Percentiles rank a stretch among this genome's conserved stretches.
phyloP scores from a whole-genome alignment of 1,140 invertebrate species.

The Euura saliciscinereae region DNA sequence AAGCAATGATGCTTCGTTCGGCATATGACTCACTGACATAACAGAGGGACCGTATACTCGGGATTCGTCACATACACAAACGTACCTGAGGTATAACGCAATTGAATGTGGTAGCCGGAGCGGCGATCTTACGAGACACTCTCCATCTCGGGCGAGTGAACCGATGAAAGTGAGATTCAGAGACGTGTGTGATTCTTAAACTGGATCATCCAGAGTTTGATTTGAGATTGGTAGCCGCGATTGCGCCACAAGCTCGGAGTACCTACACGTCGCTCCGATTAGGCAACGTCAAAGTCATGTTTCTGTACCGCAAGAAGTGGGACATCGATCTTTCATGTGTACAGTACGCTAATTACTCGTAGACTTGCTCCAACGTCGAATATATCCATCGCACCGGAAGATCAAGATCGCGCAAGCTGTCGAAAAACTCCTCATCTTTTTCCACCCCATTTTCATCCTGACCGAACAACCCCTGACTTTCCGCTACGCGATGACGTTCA shows the following conservation, averaged over 20 bases:
- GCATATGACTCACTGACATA: too few relatives aligned
- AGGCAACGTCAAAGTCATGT: conserved; percentile 7
- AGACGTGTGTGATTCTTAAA: not conserved
- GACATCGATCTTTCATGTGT: not conserved
- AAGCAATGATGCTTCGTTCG: too few relatives aligned
- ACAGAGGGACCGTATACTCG: too few relatives aligned
- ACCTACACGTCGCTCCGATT: not conserved
- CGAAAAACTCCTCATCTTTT: too few relatives aligned
- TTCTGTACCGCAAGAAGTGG: not conserved
- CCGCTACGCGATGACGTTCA: not conserved
- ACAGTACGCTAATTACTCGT: not conserved
- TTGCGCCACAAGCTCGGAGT: not conserved
- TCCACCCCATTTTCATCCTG: too few relatives aligned
- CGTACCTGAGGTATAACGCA: too few relatives aligned
- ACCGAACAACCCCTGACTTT: too few relatives aligned
- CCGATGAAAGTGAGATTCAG: not conserved
- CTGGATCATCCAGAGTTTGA: conserved; percentile 5
- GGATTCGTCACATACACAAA: too few relatives aligned
- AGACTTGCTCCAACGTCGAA: not conserved
- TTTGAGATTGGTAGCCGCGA: not conserved
- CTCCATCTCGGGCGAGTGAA: not conserved
- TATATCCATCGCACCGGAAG: not conserved
- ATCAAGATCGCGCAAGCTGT: too few relatives aligned
- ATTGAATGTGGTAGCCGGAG: too few relatives aligned
- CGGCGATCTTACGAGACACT: too few relatives aligned